Conservation (phyloP, 2,888 invertebrate genomes). For the Heterodera filipjevi region DNA sequence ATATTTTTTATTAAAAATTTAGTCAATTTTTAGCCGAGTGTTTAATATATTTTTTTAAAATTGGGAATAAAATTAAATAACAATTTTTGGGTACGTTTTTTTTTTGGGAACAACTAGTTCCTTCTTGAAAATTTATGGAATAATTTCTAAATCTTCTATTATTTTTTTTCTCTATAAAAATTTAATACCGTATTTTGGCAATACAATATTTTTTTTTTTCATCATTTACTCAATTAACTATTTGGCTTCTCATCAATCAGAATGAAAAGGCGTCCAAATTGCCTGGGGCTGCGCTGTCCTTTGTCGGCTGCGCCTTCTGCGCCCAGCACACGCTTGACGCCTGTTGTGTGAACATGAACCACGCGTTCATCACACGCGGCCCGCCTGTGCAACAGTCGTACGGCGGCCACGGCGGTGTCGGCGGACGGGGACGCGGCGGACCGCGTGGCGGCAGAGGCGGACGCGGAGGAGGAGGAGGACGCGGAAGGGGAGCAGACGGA, state of each 20-base stretch:
- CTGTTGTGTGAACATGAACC: constrained; percentile 42
- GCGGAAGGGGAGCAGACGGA: background rate
- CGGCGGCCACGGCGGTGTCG: no score
- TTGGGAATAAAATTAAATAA: no score
- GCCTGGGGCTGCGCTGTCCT: constrained; percentile 70
- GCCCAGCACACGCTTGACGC: constrained; percentile 65
- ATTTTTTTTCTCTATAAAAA: background rate
- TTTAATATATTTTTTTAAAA: no score
- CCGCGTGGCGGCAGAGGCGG: background rate
- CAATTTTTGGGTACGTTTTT: no score
- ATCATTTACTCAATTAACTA: background rate
- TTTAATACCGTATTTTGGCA: background rate
- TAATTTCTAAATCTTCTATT: no score
- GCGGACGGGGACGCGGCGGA: background rate
- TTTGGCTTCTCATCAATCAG: constrained; percentile 23
- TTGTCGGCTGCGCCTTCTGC: constrained; percentile 84
- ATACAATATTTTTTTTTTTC: no score
- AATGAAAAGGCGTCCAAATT: constrained; percentile 58
- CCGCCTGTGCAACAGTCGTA: background rate
- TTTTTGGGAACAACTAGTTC: no score
- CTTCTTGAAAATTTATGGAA: no score
- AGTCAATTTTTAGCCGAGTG: background rate
- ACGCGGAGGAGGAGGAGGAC: background rate
- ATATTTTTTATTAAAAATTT: background rate
- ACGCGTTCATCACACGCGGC: constrained; percentile 39